Evolutionary conservation across 64 coral and sea anemone species (phyloP), one percentile per base, ranked within the genome.

Genomic region (Stichodactyla mertensii): DNA sequence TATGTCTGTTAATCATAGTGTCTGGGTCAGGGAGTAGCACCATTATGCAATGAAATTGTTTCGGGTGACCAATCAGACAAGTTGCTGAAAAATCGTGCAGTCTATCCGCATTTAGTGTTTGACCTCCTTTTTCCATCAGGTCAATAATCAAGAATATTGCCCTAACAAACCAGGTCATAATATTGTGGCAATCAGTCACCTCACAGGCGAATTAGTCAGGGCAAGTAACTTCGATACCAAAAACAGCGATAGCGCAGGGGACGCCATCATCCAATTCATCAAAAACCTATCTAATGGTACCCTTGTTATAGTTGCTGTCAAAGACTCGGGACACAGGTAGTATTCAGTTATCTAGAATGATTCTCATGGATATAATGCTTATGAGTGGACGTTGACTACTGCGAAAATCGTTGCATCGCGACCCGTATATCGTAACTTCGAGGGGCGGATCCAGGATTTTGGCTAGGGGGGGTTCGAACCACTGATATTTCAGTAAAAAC

Each of bases 61-160:
- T 45, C 36, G 36, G 36, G 56, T 58, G 56, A 1, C 56, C 14
- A 58, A 9, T 15, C 14, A 11, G 8, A 58, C 9, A 9, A 11
- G 5, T 9, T 58, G 56, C 0, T 58, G 56, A 5, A 0, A 58
- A 9, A 58, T 58, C 56, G 8, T 15, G 14, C 4, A 2, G 8
- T 11, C 4, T 58, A 58, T 58, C 56, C 56, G 4, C 14, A 45
- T 2, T 1, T 2, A 45, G 36, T 66, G 1, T 7, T 66, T 66
- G 20, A 66, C 69, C 69, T 28, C 69, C 69, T 28, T n/a, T 71
- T 10, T 81, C 4, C 36, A 20, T 55, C 51, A 81, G 78, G 78
- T 81, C 36, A 81, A 81, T 81, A 81, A 81, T 22, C 6, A 81
- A 81, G 78, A 81, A 16, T 6, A 81, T 81, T 81, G 78, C 51